Conservation (phyloP, 2,888 invertebrate species). For the Pasiphila rectangulata region DNA sequence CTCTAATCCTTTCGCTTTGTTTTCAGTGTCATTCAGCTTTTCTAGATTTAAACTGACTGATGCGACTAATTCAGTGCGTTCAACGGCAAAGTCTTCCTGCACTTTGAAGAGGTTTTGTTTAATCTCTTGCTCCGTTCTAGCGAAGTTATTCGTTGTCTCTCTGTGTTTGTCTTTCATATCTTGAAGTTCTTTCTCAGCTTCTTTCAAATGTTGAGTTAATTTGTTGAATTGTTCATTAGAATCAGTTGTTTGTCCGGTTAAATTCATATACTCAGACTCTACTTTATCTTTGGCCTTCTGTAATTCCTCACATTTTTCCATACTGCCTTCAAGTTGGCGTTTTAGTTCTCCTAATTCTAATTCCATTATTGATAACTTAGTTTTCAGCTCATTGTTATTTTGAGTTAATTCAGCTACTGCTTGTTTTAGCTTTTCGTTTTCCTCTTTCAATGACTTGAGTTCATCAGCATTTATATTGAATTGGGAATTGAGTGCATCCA, state of each 20-base stretch:
- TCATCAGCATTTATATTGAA: conserved; percentile 68
- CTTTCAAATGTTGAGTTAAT: conserved; percentile 77
- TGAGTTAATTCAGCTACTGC: conserved; percentile 67
- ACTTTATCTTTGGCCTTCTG: conserved; percentile 79
- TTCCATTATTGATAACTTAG: conserved; percentile 71
- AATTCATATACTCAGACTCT: conserved; percentile 80
- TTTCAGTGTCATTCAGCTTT: conserved; percentile 58
- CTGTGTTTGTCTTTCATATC: conserved; percentile 71
- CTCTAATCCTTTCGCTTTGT: conserved; percentile 62
- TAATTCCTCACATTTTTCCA: conserved; percentile 80
- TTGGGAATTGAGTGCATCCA: conserved; percentile 70
- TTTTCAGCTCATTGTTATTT: conserved; percentile 58
- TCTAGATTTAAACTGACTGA: conserved; percentile 61
- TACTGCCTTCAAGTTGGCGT: conserved; percentile 76
- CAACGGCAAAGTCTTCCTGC: conserved; percentile 64
- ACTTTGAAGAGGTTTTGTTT: conserved; percentile 71
- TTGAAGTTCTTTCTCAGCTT: conserved; percentile 80
- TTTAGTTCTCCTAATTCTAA: conserved; percentile 80
- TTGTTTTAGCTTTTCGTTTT: conserved; percentile 65
- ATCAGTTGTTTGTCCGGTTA: conserved; percentile 81
- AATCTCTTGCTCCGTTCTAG: conserved; percentile 70
- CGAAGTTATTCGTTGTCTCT: conserved; percentile 65
- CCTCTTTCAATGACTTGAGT: conserved; percentile 64
- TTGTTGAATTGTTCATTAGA: conserved; percentile 81
- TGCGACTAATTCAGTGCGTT: conserved; percentile 60